These are phyloP conservation scores for Ichneumoninae sp. DNA, from an alignment of 2,888 invertebrate genomes.

Conservation along the genomic window DNA sequence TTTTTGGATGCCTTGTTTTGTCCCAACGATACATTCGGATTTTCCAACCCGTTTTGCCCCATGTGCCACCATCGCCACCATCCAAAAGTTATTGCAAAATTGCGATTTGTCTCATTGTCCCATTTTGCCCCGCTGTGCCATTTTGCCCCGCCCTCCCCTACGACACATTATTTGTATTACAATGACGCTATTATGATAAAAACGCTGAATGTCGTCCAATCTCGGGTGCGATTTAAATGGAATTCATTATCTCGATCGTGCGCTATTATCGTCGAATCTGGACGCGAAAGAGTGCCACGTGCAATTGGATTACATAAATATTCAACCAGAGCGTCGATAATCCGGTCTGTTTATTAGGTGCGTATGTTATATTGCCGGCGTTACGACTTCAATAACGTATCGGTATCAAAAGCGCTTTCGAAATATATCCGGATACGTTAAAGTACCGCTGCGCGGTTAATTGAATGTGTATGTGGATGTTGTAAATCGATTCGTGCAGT, in stretches of 20 bases:
- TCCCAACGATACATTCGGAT: too few species aligned
- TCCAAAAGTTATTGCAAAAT: too few species aligned
- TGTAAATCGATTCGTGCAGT: not conserved
- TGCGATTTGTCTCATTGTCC: too few species aligned
- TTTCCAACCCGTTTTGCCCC: too few species aligned
- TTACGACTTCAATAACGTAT: conserved; percentile 24
- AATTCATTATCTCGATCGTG: conserved; percentile 1
- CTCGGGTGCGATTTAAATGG: not conserved
- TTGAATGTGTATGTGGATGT: not conserved
- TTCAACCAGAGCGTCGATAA: not conserved
- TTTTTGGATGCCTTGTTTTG: too few species aligned
- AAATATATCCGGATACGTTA: conserved; percentile 6
- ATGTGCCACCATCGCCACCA: too few species aligned
- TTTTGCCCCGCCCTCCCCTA: not conserved
- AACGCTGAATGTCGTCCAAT: not conserved
- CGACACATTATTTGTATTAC: not conserved
- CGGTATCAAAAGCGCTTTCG: not conserved
- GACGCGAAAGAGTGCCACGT: not conserved
- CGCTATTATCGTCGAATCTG: not conserved
- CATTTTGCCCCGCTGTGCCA: too few species aligned
- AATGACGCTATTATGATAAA: not conserved
- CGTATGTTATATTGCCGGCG: conserved; percentile 3
- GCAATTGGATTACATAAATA: conserved; percentile 6
- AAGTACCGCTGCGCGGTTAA: conserved; percentile 23
- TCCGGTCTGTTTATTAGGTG: not conserved